Percentiles rank a stretch among this genome's conserved stretches.
These are phyloP conservation scores for Candidula unifasciata DNA, from an alignment of 2,888 invertebrate genomes.

Conservation along the genomic window DNA sequence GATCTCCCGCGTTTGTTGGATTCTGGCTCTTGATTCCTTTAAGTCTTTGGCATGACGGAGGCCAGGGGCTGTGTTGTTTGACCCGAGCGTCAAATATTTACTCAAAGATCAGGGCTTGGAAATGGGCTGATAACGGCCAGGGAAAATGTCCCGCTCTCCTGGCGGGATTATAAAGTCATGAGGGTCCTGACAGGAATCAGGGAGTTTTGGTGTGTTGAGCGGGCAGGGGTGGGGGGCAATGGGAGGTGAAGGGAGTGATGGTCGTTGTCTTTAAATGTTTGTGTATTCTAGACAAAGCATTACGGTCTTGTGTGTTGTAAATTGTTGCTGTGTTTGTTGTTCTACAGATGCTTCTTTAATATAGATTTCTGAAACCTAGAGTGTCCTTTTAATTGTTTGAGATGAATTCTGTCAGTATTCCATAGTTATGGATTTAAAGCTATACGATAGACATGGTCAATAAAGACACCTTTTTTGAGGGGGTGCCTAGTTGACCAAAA, in stretches of 20 bases:
- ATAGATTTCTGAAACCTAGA: no score
- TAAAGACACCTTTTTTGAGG: no score
- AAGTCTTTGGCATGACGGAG: not conserved
- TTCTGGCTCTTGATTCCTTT: not conserved
- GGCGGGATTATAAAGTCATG: slow-evolving; percentile 22
- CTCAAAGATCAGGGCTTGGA: slow-evolving; percentile 40
- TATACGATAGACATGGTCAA: no score
- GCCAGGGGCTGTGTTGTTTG: slow-evolving; percentile 6
- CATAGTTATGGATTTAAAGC: no score
- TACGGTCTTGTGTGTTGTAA: no score
- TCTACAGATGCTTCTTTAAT: no score
- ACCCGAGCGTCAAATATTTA: slow-evolving; percentile 37
- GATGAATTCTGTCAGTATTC: no score
- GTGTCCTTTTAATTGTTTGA: no score
- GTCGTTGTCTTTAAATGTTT: not conserved
- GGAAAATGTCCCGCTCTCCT: slow-evolving; percentile 33
- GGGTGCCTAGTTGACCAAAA: no score
- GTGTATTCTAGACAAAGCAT: no score
- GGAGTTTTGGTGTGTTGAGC: not conserved
- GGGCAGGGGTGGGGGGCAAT: not conserved
- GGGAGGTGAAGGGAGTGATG: not conserved
- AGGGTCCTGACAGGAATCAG: not conserved
- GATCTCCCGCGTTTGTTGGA: not conserved
- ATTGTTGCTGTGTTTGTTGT: no score
- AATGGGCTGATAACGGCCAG: slow-evolving; percentile 33